Conservation (phyloP, 2,888 invertebrate species). For the Erebia epiphron region DNA sequence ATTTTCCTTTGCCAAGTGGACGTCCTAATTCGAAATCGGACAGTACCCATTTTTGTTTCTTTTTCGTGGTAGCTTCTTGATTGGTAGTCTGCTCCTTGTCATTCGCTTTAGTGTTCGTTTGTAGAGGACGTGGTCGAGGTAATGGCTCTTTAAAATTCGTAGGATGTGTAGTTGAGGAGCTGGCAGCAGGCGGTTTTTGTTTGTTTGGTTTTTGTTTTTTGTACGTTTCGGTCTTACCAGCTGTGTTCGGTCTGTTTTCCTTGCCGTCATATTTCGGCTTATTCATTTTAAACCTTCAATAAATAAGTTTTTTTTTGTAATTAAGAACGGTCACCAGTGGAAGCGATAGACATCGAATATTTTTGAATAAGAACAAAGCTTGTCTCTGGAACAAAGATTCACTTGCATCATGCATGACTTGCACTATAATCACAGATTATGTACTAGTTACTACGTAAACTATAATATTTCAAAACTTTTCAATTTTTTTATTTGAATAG, state of each 20-base stretch:
- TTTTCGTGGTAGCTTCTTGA: slow-evolving; percentile 52
- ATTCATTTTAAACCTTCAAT: slow-evolving; percentile 53
- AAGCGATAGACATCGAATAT: too few relatives aligned
- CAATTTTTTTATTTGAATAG: too few relatives aligned
- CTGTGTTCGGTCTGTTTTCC: slow-evolving; percentile 61
- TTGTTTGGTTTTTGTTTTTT: too few relatives aligned
- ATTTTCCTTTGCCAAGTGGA: slow-evolving; percentile 97
- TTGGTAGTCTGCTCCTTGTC: slow-evolving; percentile 52
- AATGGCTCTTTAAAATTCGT: slow-evolving; percentile 67
- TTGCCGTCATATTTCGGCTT: slow-evolving; percentile 63
- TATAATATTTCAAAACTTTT: too few relatives aligned
- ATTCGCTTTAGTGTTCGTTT: slow-evolving; percentile 52
- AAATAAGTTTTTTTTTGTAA: not conserved
- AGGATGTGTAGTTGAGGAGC: slow-evolving; percentile 25
- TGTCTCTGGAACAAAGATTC: too few relatives aligned
- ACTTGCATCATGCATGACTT: too few relatives aligned
- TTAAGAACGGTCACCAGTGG: too few relatives aligned
- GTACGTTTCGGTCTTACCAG: slow-evolving; percentile 53
- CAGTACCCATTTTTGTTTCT: slow-evolving; percentile 87
- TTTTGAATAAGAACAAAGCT: too few relatives aligned
- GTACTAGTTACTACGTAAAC: too few relatives aligned
- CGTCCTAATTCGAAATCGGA: slow-evolving; percentile 96
- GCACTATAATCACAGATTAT: too few relatives aligned
- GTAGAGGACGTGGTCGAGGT: slow-evolving; percentile 58
- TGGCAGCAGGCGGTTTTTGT: slow-evolving; percentile 56